phyloP scores from a whole-genome alignment of 2,888 invertebrate species.

The Dioctria rufipes region DNA sequence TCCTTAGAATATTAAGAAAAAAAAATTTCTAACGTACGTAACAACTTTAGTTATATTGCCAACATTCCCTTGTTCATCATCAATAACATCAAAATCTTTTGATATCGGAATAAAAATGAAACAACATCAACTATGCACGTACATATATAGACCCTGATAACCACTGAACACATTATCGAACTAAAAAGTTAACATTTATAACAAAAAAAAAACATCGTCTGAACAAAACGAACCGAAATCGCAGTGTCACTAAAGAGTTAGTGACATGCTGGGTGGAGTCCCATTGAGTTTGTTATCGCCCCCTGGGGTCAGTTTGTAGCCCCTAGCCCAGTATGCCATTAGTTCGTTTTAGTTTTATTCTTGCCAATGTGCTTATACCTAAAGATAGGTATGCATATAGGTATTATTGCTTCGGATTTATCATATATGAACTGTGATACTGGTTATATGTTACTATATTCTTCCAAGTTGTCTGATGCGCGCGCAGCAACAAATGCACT shows the following conservation, averaged over 20 bases:
- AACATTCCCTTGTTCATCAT: conserved; percentile 59
- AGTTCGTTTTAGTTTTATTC: conserved; percentile 28
- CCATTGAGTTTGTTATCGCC: conserved; percentile 59
- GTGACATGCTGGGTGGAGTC: conserved; percentile 60
- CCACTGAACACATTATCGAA: conserved; percentile 3
- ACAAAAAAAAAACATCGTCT: conserved; percentile 24
- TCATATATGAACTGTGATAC: not conserved
- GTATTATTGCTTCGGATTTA: conserved; percentile 9
- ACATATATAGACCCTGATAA: not conserved
- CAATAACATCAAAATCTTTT: conserved; percentile 57
- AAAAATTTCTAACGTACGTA: not conserved
- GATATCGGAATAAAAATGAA: conserved; percentile 56
- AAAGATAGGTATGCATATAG: too few relatives aligned
- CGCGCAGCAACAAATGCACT: conserved; percentile 18
- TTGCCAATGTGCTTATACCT: not conserved
- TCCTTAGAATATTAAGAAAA: too few relatives aligned
- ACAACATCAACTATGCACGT: conserved; percentile 19
- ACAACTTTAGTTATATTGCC: conserved; percentile 57
- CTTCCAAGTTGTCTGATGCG: conserved; percentile 5
- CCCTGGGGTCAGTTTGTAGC: conserved; percentile 58
- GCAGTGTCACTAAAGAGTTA: conserved; percentile 60
- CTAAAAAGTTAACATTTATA: conserved; percentile 28
- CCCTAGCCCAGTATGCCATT: conserved; percentile 37
- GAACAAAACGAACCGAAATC: conserved; percentile 57
- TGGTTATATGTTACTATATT: conserved; percentile 23